Percentiles rank a stretch among this genome's conserved stretches.
Conservation (phyloP, 2,888 invertebrate genomes). For the Epistrophella euchroma region DNA sequence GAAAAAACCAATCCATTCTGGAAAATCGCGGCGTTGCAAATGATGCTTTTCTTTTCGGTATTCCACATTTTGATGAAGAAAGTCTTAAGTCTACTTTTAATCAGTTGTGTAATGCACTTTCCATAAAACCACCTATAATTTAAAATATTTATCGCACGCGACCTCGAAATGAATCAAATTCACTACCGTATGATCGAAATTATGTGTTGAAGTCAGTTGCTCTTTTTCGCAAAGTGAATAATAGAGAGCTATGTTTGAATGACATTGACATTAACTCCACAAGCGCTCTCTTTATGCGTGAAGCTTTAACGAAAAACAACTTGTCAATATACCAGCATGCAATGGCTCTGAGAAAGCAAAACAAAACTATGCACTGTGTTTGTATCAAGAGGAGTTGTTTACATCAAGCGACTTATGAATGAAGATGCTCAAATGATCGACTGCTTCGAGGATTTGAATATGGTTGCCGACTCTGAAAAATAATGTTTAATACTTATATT, state of each 20-base stretch:
- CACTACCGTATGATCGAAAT: too few species aligned
- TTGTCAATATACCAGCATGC: neutral
- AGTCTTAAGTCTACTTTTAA: too few species aligned
- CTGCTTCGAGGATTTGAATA: slow-evolving; percentile 3
- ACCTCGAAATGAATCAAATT: too few species aligned
- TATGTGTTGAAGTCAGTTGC: too few species aligned
- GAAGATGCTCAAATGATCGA: slow-evolving; percentile 9
- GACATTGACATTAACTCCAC: slow-evolving; percentile 12
- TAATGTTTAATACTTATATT: neutral
- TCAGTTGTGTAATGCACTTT: too few species aligned
- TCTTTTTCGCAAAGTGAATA: too few species aligned
- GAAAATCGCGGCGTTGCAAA: too few species aligned
- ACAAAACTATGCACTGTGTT: slow-evolving; percentile 1
- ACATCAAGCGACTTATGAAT: slow-evolving; percentile 9
- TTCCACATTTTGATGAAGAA: too few species aligned
- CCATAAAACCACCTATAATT: too few species aligned
- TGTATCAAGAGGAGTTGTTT: slow-evolving; percentile 1
- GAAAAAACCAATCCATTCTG: too few species aligned
- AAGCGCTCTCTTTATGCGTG: slow-evolving; percentile 11
- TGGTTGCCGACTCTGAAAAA: slow-evolving; percentile 1
- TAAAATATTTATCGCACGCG: too few species aligned
- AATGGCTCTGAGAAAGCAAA: neutral
- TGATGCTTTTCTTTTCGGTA: too few species aligned
- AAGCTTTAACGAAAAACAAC: slow-evolving; percentile 19
- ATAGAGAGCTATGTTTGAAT: neutral